phyloP scores from a whole-genome alignment of 1,140 invertebrate genomes.

The Hycleus cichorii region DNA sequence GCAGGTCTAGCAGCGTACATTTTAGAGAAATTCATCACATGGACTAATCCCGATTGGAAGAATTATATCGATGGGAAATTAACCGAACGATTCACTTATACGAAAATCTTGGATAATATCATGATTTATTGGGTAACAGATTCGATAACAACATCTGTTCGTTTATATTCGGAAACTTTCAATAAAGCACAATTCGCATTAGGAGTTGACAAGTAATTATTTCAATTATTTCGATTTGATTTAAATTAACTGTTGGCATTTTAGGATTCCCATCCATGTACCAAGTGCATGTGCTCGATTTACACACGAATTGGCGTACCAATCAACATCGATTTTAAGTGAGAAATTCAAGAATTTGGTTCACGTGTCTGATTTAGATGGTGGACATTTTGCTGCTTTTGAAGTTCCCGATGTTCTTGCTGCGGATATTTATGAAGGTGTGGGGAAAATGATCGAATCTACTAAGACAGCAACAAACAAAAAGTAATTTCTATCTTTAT shows the following conservation, averaged over 20 bases:
- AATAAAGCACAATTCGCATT: slow-evolving; percentile 36
- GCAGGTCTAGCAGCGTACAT: slow-evolving; percentile 73
- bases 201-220: slow-evolving; percentile 48
- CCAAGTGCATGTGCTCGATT: slow-evolving; percentile 2
- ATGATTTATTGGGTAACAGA: slow-evolving; percentile 83
- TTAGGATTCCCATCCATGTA: neutral
- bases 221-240: slow-evolving; percentile 50
- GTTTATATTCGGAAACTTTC: slow-evolving; percentile 67
- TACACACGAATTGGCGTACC: neutral
- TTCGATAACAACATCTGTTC: slow-evolving; percentile 66
- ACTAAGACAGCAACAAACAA: neutral
- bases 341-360: slow-evolving; percentile 47
- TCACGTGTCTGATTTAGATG: slow-evolving; percentile 54
- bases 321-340: neutral
- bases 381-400: slow-evolving; percentile 82
- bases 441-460: slow-evolving; percentile 23
- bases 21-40: slow-evolving; percentile 81
- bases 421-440: slow-evolving; percentile 47
- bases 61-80: slow-evolving; percentile 56
- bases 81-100: slow-evolving; percentile 53
- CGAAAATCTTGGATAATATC: slow-evolving; percentile 78
- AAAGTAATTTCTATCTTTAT: neutral
- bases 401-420: slow-evolving; percentile 66
- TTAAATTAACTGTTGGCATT: neutral
- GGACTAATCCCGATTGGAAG: slow-evolving; percentile 57